These are phyloP conservation scores for Gasteruption jaculator DNA, from an alignment of 2,888 invertebrate genomes.

Conservation along the genomic window DNA sequence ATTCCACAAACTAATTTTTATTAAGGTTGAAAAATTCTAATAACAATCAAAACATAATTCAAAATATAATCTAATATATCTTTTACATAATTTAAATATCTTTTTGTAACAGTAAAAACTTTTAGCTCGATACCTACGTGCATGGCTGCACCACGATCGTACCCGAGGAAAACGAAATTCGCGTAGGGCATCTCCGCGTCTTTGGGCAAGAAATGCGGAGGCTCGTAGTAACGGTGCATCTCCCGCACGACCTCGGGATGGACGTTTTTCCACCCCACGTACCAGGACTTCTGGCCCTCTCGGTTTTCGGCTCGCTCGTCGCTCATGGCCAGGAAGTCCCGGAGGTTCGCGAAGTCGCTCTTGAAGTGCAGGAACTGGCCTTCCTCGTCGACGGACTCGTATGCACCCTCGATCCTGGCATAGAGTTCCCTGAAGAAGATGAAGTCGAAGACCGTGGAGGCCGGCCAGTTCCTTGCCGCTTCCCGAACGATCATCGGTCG, in stretches of 20 bases:
- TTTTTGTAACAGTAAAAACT: too few relatives aligned
- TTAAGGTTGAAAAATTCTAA: too few relatives aligned
- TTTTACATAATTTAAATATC: too few relatives aligned
- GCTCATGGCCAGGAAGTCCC: conserved; percentile 76
- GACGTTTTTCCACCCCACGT: conserved; percentile 90
- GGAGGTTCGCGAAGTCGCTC: conserved; percentile 71
- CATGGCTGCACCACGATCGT: conserved; percentile 85
- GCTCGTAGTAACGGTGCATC: conserved; percentile 71
- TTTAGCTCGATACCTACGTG: conserved; percentile 62
- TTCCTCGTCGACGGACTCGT: conserved; percentile 71
- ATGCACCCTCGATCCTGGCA: conserved; percentile 64
- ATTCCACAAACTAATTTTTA: too few relatives aligned
- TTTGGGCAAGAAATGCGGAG: conserved; percentile 81
- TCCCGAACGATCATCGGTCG: conserved; percentile 75
- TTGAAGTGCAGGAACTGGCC: conserved; percentile 86
- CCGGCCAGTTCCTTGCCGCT: conserved; percentile 74
- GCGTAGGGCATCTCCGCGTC: conserved; percentile 85
- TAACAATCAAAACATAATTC: too few relatives aligned
- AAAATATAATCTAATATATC: too few relatives aligned
- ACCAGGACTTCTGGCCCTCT: conserved; percentile 71
- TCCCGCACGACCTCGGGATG: conserved; percentile 72
- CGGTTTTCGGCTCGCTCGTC: conserved; percentile 61
- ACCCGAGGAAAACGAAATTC: conserved; percentile 90
- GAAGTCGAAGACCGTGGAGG: conserved; percentile 64
- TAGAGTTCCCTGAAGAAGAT: conserved; percentile 68